Evolutionary conservation across 2,797 vertebrate genomes (phyloP).

Genomic region (Pampus argenteus): DNA sequence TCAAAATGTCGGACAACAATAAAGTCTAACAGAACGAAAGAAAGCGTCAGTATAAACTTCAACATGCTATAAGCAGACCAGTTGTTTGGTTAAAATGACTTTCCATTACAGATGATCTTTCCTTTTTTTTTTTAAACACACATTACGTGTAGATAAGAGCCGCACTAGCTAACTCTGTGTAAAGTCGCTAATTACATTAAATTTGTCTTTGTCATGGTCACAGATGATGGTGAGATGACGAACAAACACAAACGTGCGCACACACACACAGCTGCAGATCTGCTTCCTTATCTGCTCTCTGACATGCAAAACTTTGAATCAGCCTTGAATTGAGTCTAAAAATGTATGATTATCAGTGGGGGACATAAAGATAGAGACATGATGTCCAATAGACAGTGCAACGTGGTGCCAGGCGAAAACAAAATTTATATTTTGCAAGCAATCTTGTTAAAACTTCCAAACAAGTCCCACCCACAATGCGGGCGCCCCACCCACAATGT

Average conservation of each 20-base stretch:
- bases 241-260: not conserved
- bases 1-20: no score
- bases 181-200: slow-evolving; percentile 16
- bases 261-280: slow-evolving; percentile 13
- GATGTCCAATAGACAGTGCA: slow-evolving; percentile 51
- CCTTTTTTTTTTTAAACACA: slow-evolving; percentile 16
- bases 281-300: not conserved
- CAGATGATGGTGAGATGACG: slow-evolving; percentile 21
- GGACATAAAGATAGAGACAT: slow-evolving; percentile 30
- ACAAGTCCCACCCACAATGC: slow-evolving; percentile 57
- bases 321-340: slow-evolving; percentile 29
- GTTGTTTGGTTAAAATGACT: slow-evolving; percentile 20
- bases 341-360: slow-evolving; percentile 23
- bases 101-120: slow-evolving; percentile 29
- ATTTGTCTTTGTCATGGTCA: slow-evolving; percentile 16
- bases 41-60: not conserved
- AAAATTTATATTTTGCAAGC: slow-evolving; percentile 66
- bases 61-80: not conserved
- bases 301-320: slow-evolving; percentile 15
- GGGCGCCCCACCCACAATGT: slow-evolving; percentile 62
- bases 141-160: slow-evolving; percentile 15
- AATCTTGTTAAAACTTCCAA: slow-evolving; percentile 73
- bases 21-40: no score
- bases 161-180: slow-evolving; percentile 18
- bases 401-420: slow-evolving; percentile 64